These are phyloP conservation scores for Phalacrocorax pelagicus DNA, from an alignment of 2,113 vertebrate species.

Conservation along the genomic window DNA sequence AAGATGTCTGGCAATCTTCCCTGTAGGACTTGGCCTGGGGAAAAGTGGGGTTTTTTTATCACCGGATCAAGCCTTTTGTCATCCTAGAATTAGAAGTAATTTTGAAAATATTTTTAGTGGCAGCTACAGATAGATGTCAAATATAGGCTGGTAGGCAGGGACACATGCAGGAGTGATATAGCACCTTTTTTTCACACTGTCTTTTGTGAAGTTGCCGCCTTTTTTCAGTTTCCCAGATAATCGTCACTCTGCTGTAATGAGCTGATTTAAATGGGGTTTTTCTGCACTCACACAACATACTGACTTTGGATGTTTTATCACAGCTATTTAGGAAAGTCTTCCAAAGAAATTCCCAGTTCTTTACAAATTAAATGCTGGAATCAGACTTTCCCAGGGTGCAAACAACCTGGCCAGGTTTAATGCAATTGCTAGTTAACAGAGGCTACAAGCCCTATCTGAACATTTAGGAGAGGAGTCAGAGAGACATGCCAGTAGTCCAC, in stretches of 20 bases:
- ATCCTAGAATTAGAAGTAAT: not conserved
- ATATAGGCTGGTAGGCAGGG: not conserved
- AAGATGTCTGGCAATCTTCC: not conserved
- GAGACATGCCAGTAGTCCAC: not conserved
- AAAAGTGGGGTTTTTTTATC: not conserved
- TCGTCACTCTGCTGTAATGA: not conserved
- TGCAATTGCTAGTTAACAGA: not conserved
- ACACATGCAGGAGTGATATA: not conserved
- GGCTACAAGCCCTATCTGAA: not conserved
- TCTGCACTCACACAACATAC: not conserved
- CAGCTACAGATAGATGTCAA: not conserved
- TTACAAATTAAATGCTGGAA: not conserved
- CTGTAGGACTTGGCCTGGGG: not conserved
- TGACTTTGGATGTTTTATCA: not conserved
- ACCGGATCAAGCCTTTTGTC: slow-evolving; percentile 1
- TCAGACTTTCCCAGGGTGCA: not conserved
- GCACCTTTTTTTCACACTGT: not conserved
- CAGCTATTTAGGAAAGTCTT: not conserved
- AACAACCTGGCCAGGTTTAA: not conserved
- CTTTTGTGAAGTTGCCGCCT: not conserved
- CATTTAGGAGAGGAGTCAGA: not conserved
- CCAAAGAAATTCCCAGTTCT: not conserved
- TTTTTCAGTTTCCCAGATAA: not conserved
- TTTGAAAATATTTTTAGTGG: slow-evolving; percentile 29
- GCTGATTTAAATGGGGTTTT: not conserved